phyloP scores from a whole-genome alignment of 2,888 invertebrate genomes.

The Phyllotreta cruciferae region DNA sequence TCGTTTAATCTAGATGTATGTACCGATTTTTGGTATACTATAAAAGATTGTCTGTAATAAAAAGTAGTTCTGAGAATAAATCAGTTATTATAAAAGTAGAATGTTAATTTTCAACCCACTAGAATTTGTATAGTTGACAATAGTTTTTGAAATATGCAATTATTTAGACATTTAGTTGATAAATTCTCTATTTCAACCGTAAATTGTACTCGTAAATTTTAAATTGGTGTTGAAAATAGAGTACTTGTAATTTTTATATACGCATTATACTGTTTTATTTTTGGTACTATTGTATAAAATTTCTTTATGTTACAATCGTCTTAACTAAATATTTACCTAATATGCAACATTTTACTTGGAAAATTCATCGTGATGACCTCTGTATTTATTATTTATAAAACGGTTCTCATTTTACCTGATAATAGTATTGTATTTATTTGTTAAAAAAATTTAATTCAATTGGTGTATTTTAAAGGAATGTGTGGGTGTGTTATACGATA shows the following conservation, averaged over 20 bases:
- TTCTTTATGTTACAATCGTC: neutral
- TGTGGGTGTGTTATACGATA: constrained; percentile 42
- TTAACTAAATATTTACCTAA: neutral
- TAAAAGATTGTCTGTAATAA: neutral
- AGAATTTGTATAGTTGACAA: too few relatives aligned
- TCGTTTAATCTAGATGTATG: constrained; percentile 1
- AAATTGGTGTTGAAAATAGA: too few relatives aligned
- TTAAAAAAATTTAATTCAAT: constrained; percentile 45
- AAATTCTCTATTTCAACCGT: too few relatives aligned
- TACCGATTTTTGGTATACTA: constrained; percentile 2
- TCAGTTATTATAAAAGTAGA: too few relatives aligned
- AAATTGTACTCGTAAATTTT: too few relatives aligned
- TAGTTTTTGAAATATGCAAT: too few relatives aligned
- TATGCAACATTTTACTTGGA: neutral
- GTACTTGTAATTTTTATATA: too few relatives aligned
- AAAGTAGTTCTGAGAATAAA: constrained; percentile 1
- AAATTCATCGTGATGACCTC: constrained; percentile 24
- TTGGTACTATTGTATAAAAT: neutral
- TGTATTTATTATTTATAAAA: constrained; percentile 37
- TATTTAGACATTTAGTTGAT: too few relatives aligned
- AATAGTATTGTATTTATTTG: constrained; percentile 51
- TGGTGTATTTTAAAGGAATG: constrained; percentile 38
- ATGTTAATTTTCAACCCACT: too few relatives aligned
- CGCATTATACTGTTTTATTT: too few relatives aligned
- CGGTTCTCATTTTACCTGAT: constrained; percentile 47